Evolutionary conservation across 2,113 vertebrate genomes (phyloP), one percentile per base, ranked within the genome.

Genomic region (Oreochromis tanganicae): DNA sequence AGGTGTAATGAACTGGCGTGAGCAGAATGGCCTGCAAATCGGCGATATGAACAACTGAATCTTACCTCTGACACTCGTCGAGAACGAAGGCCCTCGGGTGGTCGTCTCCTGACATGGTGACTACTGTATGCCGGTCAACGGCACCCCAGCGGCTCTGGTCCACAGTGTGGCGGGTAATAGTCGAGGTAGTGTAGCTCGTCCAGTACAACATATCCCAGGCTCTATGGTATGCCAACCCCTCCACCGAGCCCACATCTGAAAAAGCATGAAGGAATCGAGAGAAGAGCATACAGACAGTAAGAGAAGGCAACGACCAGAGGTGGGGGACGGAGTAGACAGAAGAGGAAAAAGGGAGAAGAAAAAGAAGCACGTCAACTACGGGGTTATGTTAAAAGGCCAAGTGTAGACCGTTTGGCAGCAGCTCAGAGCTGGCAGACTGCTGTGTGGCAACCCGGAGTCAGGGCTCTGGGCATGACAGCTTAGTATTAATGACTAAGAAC

Each of bases 181-280:
- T 99, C 83, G 98, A 99, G 0, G 98, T 99, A 2, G 98, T 99
- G 90, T 99, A 99, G 94, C 98, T 99, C 0, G 98, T 99, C 98
- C 98, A 99, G 90, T 98, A 99, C 11, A 99, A 94, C 0, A 98
- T 97, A 95, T 99, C 98, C 98, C 97, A 98, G 87, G 96, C 97
- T 0, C 98, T 96, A 95, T 99, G 98, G 95, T 99, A 99, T 0
- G 98, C 98, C 96, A 99, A 94, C 4, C 98, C 98, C 93, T 99
- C 98, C 91, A 99, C 98, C 0, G 98, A 99, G 54, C 98, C 98
- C 87, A 99, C 98, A 0, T 98, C 98, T 99, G 93, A 14, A 68
- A 79, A 61, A 85, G 5, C 36, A 84, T 12, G 59, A 78, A 78
- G 73, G 73, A n/a, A 84, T 29, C 16, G n/a, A 79, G 21, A 54